Base-by-base conservation (phyloP, 23 tunicate species). In the Phallusia fumigata region DNA sequence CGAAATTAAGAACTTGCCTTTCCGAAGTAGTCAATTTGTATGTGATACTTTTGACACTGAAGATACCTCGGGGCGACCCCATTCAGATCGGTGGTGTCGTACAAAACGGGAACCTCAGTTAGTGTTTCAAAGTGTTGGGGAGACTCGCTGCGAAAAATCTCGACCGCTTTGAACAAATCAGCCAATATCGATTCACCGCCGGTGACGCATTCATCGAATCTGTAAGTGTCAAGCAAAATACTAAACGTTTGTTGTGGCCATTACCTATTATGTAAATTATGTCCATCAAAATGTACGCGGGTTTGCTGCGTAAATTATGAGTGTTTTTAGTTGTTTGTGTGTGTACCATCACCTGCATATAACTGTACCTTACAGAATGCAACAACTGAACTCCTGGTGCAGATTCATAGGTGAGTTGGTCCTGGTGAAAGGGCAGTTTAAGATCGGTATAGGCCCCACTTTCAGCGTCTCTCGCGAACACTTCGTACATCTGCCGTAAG, bases 1-100 rank as follows among this genome's bases (percentile, higher is more conserved):
- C 47, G 47, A 40, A 3, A 40, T 10, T 40, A 10, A n/a, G 47
- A 5, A 40, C 47, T 40, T 40, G 47, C 89, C 84, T 86, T 79
- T 76, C 89, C 95, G 45, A 80, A 84, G 64, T 90, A 90, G 47
- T 90, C 95, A 32, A 90, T 74, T 0, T 52, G 89, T 31, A 90
- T 78, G 34, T 80, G 86, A 2, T 82, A 49, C 47, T 75, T 84
- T 32, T 76, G 77, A 58, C 74, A 52, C 24, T 85, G 49, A 36
- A 86, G 58, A 49, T 75, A 80, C 21, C 78, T 65, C 13, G 69
- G 69, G 5, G 28, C 15, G 32, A 40, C 65, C 18, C 53, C 33
- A 8, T 86, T 44, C 11, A 30, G 36, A 32, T 86, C 84, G 31
- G 79, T 72, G 10, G 84, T 86, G 30, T 52, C 47, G 45, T 77